A percentile compares a stretch with the other conserved stretches of the same genome.
Conservation (phyloP, 2,888 invertebrate species). For the Cephus nigrinus region DNA sequence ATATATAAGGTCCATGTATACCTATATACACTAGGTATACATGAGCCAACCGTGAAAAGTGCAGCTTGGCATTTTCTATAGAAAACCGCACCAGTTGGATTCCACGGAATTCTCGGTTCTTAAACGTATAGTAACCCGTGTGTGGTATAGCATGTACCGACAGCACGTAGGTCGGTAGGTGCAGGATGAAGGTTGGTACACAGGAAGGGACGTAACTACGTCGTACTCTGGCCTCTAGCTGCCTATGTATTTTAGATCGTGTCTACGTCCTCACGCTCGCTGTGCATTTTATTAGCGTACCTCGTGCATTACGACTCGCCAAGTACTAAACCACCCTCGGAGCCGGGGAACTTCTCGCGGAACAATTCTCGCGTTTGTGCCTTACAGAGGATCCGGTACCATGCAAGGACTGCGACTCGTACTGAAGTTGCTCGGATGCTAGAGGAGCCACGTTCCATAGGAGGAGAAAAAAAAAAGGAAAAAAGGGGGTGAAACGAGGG, state of each 20-base stretch:
- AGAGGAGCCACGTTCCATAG: background rate
- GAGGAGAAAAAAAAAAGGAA: background rate
- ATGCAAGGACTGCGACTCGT: background rate
- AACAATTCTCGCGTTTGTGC: background rate
- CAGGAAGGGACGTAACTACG: background rate
- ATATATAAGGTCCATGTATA: background rate
- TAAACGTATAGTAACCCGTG: background rate
- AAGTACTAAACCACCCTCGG: constrained; percentile 1
- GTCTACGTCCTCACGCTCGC: constrained; percentile 1
- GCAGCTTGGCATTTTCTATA: constrained; percentile 33
- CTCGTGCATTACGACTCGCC: constrained; percentile 8
- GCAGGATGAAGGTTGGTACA: background rate
- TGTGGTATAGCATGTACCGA: no score
- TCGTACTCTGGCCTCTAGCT: background rate
- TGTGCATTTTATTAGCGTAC: constrained; percentile 7
- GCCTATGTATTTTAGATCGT: constrained; percentile 5
- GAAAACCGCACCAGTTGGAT: background rate
- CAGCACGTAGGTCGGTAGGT: background rate
- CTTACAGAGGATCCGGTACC: background rate
- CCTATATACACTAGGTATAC: background rate
- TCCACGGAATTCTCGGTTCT: background rate
- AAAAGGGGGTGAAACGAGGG: background rate
- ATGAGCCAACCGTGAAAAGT: constrained; percentile 15
- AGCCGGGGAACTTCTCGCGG: background rate
- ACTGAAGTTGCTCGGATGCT: background rate